A percentile compares a stretch with the other conserved stretches of the same genome.
These are phyloP conservation scores for Eciton burchellii DNA, from an alignment of 1,140 invertebrate species.

Conservation along the genomic window DNA sequence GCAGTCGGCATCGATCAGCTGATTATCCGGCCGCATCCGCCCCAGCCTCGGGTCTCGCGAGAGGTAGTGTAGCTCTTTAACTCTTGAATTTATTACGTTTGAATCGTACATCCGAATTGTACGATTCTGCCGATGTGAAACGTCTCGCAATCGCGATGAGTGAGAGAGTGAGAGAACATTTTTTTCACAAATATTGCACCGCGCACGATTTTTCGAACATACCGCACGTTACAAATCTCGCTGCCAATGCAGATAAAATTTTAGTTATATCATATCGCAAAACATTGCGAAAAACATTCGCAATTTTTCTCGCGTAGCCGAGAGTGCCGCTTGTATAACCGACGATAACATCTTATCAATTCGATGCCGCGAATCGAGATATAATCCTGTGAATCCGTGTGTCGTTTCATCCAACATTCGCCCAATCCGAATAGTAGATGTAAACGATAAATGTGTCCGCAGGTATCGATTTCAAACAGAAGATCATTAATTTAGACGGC, in stretches of 20 bases:
- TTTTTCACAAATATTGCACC: background rate
- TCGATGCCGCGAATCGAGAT: conserved; percentile 12
- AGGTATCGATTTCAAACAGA: conserved; percentile 97
- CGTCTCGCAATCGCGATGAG: background rate
- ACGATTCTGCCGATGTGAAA: background rate
- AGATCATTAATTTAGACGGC: conserved; percentile 94
- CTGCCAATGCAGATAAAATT: background rate
- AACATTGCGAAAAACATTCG: conserved; percentile 22
- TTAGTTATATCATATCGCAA: conserved; percentile 35
- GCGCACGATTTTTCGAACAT: background rate
- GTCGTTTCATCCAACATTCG: conserved; percentile 15
- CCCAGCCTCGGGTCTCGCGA: background rate
- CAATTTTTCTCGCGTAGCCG: conserved; percentile 25
- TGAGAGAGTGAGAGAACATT: background rate
- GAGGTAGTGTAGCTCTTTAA: background rate
- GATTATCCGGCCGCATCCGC: conserved; percentile 19
- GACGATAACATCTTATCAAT: conserved; percentile 14
- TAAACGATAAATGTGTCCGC: conserved; percentile 71
- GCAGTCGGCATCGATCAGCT: conserved; percentile 46
- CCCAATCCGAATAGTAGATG: background rate
- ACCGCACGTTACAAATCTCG: background rate
- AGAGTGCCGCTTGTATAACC: conserved; percentile 39
- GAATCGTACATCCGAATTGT: too few species aligned
- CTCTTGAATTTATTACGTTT: background rate
- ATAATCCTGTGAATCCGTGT: background rate